Percentiles rank a stretch among this genome's conserved stretches.
Evolutionary conservation across 2,113 vertebrate species (phyloP).

Genomic region (Pao palembangensis): DNA sequence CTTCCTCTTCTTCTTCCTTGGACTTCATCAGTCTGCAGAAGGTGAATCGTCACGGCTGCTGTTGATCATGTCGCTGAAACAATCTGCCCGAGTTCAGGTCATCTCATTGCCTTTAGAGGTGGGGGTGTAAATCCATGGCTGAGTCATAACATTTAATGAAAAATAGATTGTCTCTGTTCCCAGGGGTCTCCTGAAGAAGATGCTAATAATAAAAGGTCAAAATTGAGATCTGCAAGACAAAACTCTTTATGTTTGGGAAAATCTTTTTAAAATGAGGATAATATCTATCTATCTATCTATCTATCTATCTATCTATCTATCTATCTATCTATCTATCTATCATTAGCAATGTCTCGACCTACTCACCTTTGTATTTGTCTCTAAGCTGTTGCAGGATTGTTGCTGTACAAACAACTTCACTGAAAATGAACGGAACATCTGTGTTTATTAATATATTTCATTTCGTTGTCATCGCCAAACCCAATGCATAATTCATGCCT

Average conservation of each 20-base stretch:
- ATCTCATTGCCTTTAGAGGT: slow-evolving; percentile 21
- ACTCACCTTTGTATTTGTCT: too few species aligned
- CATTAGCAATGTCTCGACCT: too few species aligned
- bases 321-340: too few species aligned
- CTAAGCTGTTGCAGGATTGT: too few species aligned
- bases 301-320: too few species aligned
- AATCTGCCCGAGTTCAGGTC: slow-evolving; percentile 52
- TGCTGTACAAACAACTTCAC: too few species aligned
- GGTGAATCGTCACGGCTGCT: slow-evolving; percentile 34
- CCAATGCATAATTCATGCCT: too few species aligned
- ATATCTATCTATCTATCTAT: too few species aligned
- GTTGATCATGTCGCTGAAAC: slow-evolving; percentile 45
- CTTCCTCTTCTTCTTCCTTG: not conserved
- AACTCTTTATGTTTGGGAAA: not conserved
- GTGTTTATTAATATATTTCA: too few species aligned
- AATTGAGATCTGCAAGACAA: not conserved
- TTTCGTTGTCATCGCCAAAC: too few species aligned
- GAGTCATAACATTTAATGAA: slow-evolving; percentile 20
- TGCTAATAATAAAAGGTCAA: not conserved
- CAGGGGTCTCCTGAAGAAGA: slow-evolving; percentile 10
- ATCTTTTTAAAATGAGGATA: too few species aligned
- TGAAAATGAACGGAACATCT: too few species aligned
- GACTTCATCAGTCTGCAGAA: not conserved
- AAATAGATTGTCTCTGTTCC: slow-evolving; percentile 16
- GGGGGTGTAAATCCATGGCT: slow-evolving; percentile 12